These are phyloP conservation scores for Gymnopithys bicolor DNA, from an alignment of 2,797 vertebrate species.

Conservation along the genomic window DNA sequence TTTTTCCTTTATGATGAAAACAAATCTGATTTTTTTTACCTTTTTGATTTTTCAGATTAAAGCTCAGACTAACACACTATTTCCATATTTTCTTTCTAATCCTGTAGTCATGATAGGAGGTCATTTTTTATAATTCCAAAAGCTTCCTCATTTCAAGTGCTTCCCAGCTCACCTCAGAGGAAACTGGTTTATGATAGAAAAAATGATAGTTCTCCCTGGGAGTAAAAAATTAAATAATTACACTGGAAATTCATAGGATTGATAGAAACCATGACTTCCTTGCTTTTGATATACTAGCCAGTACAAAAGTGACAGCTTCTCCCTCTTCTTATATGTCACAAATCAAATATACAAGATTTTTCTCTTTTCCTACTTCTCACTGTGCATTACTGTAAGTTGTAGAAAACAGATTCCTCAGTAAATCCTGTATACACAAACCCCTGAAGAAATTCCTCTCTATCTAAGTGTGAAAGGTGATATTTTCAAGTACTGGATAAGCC, in stretches of 20 bases:
- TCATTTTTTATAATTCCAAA: not conserved
- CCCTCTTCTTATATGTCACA: not conserved
- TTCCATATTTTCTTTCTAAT: not conserved
- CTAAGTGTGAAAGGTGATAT: not conserved
- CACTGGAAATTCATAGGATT: not conserved
- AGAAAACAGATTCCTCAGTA: not conserved
- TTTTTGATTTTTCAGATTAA: not conserved
- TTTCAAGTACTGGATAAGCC: constrained; percentile 2
- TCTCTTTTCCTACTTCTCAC: not conserved
- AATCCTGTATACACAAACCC: not conserved
- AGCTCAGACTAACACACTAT: not conserved
- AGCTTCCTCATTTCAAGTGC: not conserved
- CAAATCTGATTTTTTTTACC: not conserved
- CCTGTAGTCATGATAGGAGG: not conserved
- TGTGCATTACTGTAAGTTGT: not conserved
- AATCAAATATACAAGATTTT: not conserved
- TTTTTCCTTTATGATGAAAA: not conserved
- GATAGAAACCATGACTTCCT: not conserved
- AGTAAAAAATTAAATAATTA: not conserved
- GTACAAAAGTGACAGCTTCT: not conserved
- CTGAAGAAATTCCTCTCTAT: constrained; percentile 9
- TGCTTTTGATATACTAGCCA: not conserved
- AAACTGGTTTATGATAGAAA: not conserved
- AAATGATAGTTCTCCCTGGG: not conserved
- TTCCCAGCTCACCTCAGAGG: not conserved